Evolutionary conservation across 2,113 vertebrate genomes (phyloP), one percentile per base, ranked within the genome.

Genomic region (Bettongia penicillata): DNA sequence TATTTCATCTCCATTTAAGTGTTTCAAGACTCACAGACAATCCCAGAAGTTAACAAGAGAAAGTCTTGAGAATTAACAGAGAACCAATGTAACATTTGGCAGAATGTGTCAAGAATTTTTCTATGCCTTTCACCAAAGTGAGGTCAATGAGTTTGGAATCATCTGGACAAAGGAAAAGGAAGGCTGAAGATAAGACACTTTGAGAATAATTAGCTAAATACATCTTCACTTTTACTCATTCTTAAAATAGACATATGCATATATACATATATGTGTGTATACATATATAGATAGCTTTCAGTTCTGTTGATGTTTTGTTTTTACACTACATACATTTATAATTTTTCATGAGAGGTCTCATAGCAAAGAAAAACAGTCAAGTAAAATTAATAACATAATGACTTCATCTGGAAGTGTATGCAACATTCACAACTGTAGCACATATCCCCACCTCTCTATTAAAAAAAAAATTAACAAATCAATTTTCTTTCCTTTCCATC

Each of bases 41-140:
- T 93, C 95, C 90, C 28, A 95, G 84, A 91, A 95, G 51, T 77
- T 31, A 94, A 3, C 31, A 47, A 49, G 51, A 91, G 49, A 49
- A 26, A 57, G 77, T 52, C 90, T n/a, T 31, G 51, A 52, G 37
- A 68, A 68, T 89, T 55, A 93, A 90, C 11, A 89, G 53, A 12
- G 19, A 94, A 93, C 68, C n/a, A 92, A n/a, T 8, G 37, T 6
- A 53, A 47, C 5, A 51, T 24, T 28, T 61, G 23, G 28, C 53
- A 48, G 91, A 51, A 57, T 91, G 19, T 2, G 14, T 84, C 16
- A 84, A 84, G 12, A 48, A 12, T 37, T 8, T 16, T 3, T 4
- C 4, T 10, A 37, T 23, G 31, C 16, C 48, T 28, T 51, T 92
- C n/a, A 77, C n/a, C 53, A 84, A 77, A 19, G 23, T 91, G 51